These are phyloP conservation scores for Notospermus geniculatus DNA, from an alignment of 1,140 invertebrate genomes.

Conservation along the genomic window DNA sequence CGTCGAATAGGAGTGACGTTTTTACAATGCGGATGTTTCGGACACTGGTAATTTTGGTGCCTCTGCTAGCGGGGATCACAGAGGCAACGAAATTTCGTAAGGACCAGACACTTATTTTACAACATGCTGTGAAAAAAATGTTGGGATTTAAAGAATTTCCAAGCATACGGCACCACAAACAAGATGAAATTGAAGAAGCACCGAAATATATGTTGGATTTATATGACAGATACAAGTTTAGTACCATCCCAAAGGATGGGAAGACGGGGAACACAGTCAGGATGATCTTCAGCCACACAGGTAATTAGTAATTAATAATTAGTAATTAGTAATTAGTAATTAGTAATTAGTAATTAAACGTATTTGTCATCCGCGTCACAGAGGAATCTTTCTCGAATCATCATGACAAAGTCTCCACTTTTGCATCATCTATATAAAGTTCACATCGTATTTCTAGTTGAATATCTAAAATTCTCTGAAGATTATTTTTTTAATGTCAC, in stretches of 20 bases:
- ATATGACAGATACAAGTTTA: conserved; percentile 37
- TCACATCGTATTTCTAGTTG: too few species aligned
- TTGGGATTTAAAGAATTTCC: conserved; percentile 30
- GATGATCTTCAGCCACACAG: conserved; percentile 38
- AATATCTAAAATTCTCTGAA: too few species aligned
- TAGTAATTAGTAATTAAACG: too few species aligned
- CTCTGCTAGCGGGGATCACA: not conserved
- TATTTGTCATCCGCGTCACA: too few species aligned
- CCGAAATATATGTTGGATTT: conserved; percentile 42
- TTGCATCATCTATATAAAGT: too few species aligned
- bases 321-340: too few species aligned
- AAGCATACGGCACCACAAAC: not conserved
- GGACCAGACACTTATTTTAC: conserved; percentile 18
- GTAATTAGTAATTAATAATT: too few species aligned
- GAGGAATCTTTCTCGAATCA: too few species aligned
- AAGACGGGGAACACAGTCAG: conserved; percentile 37
- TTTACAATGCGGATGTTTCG: too few species aligned
- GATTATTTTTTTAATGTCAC: too few species aligned
- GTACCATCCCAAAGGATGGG: conserved; percentile 24
- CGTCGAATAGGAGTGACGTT: too few species aligned
- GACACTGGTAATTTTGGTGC: not conserved
- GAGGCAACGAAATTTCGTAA: not conserved
- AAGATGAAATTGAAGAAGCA: conserved; percentile 17
- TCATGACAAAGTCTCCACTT: too few species aligned
- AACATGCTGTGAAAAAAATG: conserved; percentile 32